Base-by-base conservation (phyloP, 2,113 vertebrate genomes). In the Cepphus grylle region DNA sequence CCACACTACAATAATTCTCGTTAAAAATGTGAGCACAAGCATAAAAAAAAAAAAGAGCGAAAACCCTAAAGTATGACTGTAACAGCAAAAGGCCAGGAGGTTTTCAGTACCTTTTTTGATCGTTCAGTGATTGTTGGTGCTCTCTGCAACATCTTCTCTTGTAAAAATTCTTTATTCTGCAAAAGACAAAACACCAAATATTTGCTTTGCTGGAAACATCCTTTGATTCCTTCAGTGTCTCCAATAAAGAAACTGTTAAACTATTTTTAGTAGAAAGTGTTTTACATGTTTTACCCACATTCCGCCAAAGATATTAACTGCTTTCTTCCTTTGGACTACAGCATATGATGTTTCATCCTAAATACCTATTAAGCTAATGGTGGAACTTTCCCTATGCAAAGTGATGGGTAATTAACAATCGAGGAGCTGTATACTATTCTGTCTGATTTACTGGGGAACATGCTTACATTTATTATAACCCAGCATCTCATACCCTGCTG, bases 111-210 rank as follows among this genome's bases (percentile, higher is more conserved):
- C 99, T 98, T 99, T 98, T 98, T 99, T 58, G 99, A 99, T 97
- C 99, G 98, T 98, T 99, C 99, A 32, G 98, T 98, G 98, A 99
- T 99, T 97, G 99, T 99, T 76, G 99, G 99, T 45, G 99, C 99
- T 97, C 98, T 98, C 94, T 99, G 99, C 88, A 99, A 86, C 97
- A 99, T 98, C 98, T 98, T 99, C 96, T 99, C 99, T 69, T 99
- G 98, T 92, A 99, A 98, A 98, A 99, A 99, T 81, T 99, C 99
- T 95, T 99, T 99, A 97, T 98, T 99, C 99, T 99, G 96, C 42
- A 96, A 94, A 73, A 72, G 10, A 73, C 90, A 88, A 72, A 42
- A 73, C 2, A 53, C 11, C 62, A 61, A 50, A 83, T 5, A 59
- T 69, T 66, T 55, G 52, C 36, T 81, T 20, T 93, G 65, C 62